Percentiles rank a stretch among this genome's conserved stretches.
phyloP scores from a whole-genome alignment of 2,797 vertebrate species.

The Meda fulgida region DNA sequence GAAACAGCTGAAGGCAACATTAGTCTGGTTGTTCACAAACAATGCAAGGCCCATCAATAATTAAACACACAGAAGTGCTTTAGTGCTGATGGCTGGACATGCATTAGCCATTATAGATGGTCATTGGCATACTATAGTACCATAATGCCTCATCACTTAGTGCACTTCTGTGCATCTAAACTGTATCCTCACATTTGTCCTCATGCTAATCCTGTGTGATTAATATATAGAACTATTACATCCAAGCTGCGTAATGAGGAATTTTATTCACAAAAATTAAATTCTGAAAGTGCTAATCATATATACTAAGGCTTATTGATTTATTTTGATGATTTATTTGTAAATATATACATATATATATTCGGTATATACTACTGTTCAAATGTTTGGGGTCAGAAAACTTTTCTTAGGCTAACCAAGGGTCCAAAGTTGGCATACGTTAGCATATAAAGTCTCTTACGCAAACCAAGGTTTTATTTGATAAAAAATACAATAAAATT shows the following conservation, averaged over 20 bases:
- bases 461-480: neutral
- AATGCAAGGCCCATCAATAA: slow-evolving; percentile 44
- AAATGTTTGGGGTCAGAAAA: neutral
- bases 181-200: neutral
- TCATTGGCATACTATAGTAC: neutral
- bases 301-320: neutral
- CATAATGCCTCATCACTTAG: slow-evolving; percentile 11
- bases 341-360: neutral
- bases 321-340: neutral
- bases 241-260: neutral
- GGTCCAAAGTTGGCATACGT: neutral
- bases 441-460: neutral
- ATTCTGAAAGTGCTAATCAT: neutral
- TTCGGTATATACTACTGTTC: neutral
- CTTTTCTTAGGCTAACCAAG: neutral
- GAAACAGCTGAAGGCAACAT: neutral
- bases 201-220: neutral
- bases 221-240: neutral
- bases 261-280: neutral
- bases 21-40: slow-evolving; percentile 18
- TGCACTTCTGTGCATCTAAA: neutral
- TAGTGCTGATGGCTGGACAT: slow-evolving; percentile 30
- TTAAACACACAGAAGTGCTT: slow-evolving; percentile 38
- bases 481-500: neutral
- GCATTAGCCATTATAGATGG: slow-evolving; percentile 44